phyloP scores from a whole-genome alignment of 2,888 invertebrate species.

The Oscheius sp. region DNA sequence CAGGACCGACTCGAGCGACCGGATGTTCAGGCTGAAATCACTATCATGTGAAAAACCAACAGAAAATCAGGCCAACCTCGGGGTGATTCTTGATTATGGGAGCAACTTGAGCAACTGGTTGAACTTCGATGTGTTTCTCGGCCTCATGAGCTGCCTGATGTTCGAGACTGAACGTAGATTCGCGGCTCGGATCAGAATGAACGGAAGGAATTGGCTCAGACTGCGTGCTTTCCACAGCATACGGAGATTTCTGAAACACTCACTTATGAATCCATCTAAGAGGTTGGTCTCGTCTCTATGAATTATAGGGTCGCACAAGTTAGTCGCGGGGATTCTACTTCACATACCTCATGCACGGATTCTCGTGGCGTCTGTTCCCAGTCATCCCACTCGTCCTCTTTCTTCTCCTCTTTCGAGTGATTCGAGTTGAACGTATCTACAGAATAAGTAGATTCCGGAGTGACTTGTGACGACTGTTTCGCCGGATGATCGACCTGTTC shows the following conservation, averaged over 20 bases:
- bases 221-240: neutral
- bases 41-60: neutral
- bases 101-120: slow-evolving; percentile 36
- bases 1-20: slow-evolving; percentile 34
- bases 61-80: neutral
- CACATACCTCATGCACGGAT: slow-evolving; percentile 32
- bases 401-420: slow-evolving; percentile 4
- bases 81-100: slow-evolving; percentile 27
- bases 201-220: slow-evolving; percentile 9
- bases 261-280: neutral
- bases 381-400: slow-evolving; percentile 31
- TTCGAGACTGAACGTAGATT: neutral
- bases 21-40: slow-evolving; percentile 32
- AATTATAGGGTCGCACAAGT: neutral
- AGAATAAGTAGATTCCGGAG: slow-evolving; percentile 38
- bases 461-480: slow-evolving; percentile 35
- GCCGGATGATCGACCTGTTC: neutral
- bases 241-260: slow-evolving; percentile 12
- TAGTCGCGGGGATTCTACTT: neutral
- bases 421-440: slow-evolving; percentile 35
- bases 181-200: neutral
- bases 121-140: slow-evolving; percentile 22
- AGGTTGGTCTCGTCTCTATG: too few species aligned
- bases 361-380: slow-evolving; percentile 24
- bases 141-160: neutral